Evolutionary conservation across 2,888 invertebrate genomes (phyloP), one percentile per base, ranked within the genome.

Genomic region (Tenthredo livida): DNA sequence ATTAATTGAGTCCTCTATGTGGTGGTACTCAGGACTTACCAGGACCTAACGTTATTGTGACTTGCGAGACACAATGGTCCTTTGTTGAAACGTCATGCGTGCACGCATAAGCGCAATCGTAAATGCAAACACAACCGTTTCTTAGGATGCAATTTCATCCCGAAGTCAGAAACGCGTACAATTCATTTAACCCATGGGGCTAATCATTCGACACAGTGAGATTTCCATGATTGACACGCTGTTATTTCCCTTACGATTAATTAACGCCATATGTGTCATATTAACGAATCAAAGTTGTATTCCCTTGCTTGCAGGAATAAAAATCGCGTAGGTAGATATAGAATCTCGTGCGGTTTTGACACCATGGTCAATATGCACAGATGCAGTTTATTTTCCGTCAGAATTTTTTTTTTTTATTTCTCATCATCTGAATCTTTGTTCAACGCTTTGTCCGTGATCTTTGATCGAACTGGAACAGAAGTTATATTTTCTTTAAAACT

Each of bases 1-100:
- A 84, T 88, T 90, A 90, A 91, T 90, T 90, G 91, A 90, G 90
- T 89, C 90, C 88, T 90, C 89, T 77, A 65, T 15, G 80, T 84
- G 84, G 77, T 73, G 75, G 29, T 80, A 70, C 84, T 75, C 70
- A 70, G 47, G 72, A 47, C 37, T 50, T 80, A 29, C 65, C 47
- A 73, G 40, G 40, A 21, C n/a, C 78, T 37, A 54, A 82, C 25
- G 82, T 77, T 84, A 83, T 86, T 65, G 86, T 86, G 87, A 85
- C 80, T 87, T 87, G 78, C 84, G 87, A 86, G 86, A 88, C 88
- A 92, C 91, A 92, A 92, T 91, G 88, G 91, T 84, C 90, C 89
- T 92, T 92, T 91, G 92, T 92, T 88, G 88, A 84, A 85, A 86
- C 65, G 67, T 75, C 75, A 84, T 47, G 47, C 29, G 25, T 10